Percentiles rank a stretch among this genome's conserved stretches.
Conservation (phyloP, 2,797 vertebrate species). For the Danio tinwini region DNA sequence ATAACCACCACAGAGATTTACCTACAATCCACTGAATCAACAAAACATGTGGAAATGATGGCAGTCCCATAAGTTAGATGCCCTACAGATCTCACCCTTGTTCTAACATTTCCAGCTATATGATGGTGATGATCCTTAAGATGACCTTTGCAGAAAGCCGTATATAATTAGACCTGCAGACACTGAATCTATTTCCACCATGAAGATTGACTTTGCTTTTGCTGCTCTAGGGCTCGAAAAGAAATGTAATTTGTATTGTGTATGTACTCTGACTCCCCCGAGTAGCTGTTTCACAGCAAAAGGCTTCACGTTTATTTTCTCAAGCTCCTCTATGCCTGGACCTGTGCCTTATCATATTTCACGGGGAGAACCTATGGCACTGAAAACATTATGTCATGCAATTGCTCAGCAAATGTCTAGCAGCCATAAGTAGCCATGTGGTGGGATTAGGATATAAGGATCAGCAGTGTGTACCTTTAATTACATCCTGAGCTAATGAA, state of each 20-base stretch:
- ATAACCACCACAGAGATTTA: conserved; percentile 8
- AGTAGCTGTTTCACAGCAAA: conserved; percentile 8
- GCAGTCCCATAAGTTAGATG: not conserved
- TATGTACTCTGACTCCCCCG: not conserved
- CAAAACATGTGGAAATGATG: conserved; percentile 3
- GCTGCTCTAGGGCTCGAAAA: not conserved
- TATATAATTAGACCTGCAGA: conserved; percentile 1
- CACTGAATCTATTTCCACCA: conserved; percentile 8
- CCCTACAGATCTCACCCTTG: not conserved
- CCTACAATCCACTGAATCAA: conserved; percentile 37
- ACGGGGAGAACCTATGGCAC: conserved; percentile 3
- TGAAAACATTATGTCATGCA: conserved; percentile 1
- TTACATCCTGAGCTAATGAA: conserved; percentile 26
- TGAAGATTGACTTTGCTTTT: conserved; percentile 40
- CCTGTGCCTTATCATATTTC: not conserved
- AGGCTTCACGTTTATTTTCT: conserved; percentile 4
- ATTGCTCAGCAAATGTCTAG: not conserved
- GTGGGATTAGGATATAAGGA: conserved; percentile 1
- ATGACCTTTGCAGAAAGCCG: conserved; percentile 7
- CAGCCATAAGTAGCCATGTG: conserved; percentile 18
- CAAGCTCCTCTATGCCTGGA: not conserved
- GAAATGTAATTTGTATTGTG: not conserved
- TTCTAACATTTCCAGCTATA: conserved; percentile 18
- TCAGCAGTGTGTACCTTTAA: conserved; percentile 31
- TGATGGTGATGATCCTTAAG: not conserved